Base-by-base conservation (phyloP, 2,888 invertebrate species). In the Drosophila hamatofila region DNA sequence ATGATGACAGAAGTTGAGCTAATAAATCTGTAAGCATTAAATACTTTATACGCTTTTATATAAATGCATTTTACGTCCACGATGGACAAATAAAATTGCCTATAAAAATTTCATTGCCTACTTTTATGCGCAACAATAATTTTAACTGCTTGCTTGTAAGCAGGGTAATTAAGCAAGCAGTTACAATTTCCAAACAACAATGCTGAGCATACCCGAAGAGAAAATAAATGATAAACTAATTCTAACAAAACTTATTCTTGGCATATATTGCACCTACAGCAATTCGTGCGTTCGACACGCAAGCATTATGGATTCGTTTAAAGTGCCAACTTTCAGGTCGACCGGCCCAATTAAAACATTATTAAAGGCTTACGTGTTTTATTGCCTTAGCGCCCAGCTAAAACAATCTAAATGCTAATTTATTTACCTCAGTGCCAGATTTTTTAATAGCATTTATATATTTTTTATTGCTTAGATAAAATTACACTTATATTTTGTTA, bases 401-500 rank as follows among this genome's bases (percentile, higher is more conserved):
- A 48, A 48, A 57, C 44, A 48, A 57, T 46, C 27, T 46, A 33
- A 63, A 46, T 39, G 21, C 30, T 25, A 49, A 33, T 41, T 41
- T 39, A 35, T 33, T 49, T 33, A 49, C 39, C 49, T 49, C n/a
- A 9, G 16, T 16, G 33, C 3, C 9, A 16, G 49, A 39, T 25
- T 25, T 60, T 63, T 25, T 37, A 65, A 65, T 52, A 44, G 42
- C 49, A 44, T 12, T 51, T 51, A 44, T 30, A 37, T 30, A 30
- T 37, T 44, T 65, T 42, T 30, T 37, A 64, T 37, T 12, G 18
- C 48, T 21, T 27, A 58, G 58, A 48, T 58, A 48, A 58, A 51
- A 60, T 60, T 39, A 27, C 59, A 21, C 52, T 55, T 33, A 30
- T 55, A 54, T 66, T 55, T 54, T 54, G 30, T 39, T 3, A 39